Base-by-base conservation (phyloP, 1,140 invertebrate genomes). In the Gryon sp. region DNA sequence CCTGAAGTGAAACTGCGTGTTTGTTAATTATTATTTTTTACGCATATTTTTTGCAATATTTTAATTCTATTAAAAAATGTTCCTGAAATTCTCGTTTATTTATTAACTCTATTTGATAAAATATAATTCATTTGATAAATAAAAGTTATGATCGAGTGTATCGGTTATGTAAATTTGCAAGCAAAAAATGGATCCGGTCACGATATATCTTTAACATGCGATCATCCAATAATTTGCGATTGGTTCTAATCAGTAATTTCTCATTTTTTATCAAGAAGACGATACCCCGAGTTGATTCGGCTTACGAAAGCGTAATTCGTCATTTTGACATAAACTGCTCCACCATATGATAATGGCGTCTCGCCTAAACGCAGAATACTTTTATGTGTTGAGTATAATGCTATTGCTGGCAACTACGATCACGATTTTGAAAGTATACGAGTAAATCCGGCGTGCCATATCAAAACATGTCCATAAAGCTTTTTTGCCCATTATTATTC, bases 341-440 rank as follows among this genome's bases (percentile, higher is more conserved):
- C n/a, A 11, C n/a, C 41, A 6, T 15, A 20, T 19, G 38, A 65
- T 65, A 65, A 53, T 65, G 28, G 7, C n/a, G 26, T 28, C n/a
- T 9, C 26, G 26, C 1, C 22, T 50, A 32, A 50, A 18, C 34
- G 34, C 41, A 12, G 55, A 34, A 46, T 46, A 60, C 50, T 63
- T 63, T 41, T 36, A 53, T 53, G 43, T 12, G 24, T 53, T 32
- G 18, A 50, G 59, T 53, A 34, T 45, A 38, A 65, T 28, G 12
- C 52, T 52, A 41, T 26, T 30, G 30, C 30, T 11, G 7, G n/a
- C 6, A 2, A n/a, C 45, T n/a, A 63, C 60, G 53, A 65, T 53
- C 62, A 53, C 26, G 18, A 22, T 32, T 14, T 9, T n/a, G 59
- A 52, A 63, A 63, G 45, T 32, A 32, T 5, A 8, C 41, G 20